phyloP scores from a whole-genome alignment of 2,888 invertebrate species.

The Eilema sororculum region DNA sequence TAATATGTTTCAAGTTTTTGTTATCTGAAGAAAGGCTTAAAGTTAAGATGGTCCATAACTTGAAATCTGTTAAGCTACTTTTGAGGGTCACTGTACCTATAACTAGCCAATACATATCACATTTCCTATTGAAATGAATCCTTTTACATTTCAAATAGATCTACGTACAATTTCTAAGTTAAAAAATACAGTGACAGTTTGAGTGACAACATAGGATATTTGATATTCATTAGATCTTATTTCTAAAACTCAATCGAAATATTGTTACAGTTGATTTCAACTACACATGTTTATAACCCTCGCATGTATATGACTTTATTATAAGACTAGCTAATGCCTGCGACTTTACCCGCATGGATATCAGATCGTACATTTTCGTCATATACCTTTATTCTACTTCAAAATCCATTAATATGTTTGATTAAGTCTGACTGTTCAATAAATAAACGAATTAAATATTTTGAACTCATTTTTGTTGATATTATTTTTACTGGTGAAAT shows the following conservation, averaged over 20 bases:
- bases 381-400: no score
- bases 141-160: not conserved
- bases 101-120: not conserved
- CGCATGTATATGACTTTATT: no score
- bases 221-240: not conserved
- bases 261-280: not conserved
- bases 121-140: not conserved
- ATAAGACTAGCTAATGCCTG: no score
- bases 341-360: no score
- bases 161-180: not conserved
- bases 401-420: no score
- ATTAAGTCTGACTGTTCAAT: no score
- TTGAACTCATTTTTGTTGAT: no score
- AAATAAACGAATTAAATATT: no score
- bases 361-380: no score
- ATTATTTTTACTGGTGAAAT: no score
- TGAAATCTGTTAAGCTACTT: not conserved
- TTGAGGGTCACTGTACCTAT: not conserved
- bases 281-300: not conserved
- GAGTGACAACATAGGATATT: not conserved
- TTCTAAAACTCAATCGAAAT: constrained; percentile 4
- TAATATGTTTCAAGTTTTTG: no score
- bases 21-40: no score
- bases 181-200: not conserved
- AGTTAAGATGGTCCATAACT: not conserved